These are phyloP conservation scores for Phenganax marumi DNA, from an alignment of 92 coral and sea anemone genomes.

Conservation along the genomic window DNA sequence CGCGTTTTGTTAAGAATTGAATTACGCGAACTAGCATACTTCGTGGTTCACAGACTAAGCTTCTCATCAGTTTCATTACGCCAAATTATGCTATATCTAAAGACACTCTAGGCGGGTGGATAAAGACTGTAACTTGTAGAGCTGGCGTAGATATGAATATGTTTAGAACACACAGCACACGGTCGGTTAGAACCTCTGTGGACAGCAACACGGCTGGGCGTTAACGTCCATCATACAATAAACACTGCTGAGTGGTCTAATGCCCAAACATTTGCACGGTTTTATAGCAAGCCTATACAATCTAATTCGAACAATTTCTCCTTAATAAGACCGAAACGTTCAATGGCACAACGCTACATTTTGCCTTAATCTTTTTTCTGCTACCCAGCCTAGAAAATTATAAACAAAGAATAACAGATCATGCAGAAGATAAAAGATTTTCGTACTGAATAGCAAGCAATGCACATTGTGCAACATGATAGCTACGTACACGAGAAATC, in stretches of 20 bases:
- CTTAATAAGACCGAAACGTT: too few species aligned
- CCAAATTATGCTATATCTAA: conserved; percentile 47
- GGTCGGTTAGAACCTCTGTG: neutral
- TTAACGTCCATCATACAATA: neutral
- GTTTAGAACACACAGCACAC: conserved; percentile 38
- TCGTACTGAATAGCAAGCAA: too few species aligned
- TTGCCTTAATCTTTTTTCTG: too few species aligned
- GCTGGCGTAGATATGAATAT: conserved; percentile 48
- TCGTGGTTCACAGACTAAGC: conserved; percentile 30
- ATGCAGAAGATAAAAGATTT: too few species aligned
- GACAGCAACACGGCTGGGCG: neutral
- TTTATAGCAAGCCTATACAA: neutral
- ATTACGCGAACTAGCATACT: too few species aligned
- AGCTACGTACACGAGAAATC: too few species aligned
- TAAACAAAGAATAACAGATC: too few species aligned
- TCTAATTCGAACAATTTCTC: too few species aligned
- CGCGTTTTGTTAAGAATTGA: too few species aligned
- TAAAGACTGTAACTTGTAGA: conserved; percentile 16
- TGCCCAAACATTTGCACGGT: neutral
- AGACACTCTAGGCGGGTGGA: conserved; percentile 55
- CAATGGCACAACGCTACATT: too few species aligned
- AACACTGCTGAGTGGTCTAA: neutral
- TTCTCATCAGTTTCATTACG: conserved; percentile 51
- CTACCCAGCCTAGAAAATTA: too few species aligned
- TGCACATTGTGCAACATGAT: too few species aligned